A percentile compares a stretch with the other conserved stretches of the same genome.
phyloP scores from a whole-genome alignment of 2,888 invertebrate species.

The Ctena decussata region DNA sequence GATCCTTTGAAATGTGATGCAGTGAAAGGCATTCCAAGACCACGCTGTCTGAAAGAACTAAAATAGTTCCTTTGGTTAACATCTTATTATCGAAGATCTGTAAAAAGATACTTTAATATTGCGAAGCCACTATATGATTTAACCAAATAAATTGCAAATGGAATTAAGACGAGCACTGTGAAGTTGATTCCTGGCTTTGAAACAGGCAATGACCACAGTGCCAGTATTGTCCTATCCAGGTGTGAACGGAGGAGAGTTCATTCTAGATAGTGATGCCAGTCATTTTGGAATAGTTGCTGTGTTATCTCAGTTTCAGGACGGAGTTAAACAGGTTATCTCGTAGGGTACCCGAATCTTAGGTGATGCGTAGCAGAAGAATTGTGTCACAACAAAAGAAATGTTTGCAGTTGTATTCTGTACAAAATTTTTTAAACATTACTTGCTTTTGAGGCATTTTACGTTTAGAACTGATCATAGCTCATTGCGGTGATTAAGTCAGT shows the following conservation, averaged over 20 bases:
- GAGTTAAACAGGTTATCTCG: too few relatives aligned
- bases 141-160: neutral
- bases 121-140: neutral
- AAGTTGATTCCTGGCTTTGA: neutral
- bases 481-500: too few relatives aligned
- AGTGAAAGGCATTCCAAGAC: neutral
- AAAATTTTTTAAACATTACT: too few relatives aligned
- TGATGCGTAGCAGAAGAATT: too few relatives aligned
- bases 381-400: too few relatives aligned
- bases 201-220: neutral
- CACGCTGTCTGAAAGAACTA: neutral
- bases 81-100: neutral
- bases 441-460: too few relatives aligned
- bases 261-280: neutral
- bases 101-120: neutral
- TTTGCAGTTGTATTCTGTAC: too few relatives aligned
- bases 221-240: neutral
- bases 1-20: neutral
- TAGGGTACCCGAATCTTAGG: too few relatives aligned
- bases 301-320: too few relatives aligned
- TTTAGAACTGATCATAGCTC: too few relatives aligned
- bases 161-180: neutral
- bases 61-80: neutral
- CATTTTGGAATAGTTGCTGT: too few relatives aligned
- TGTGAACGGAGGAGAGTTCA: neutral